These are phyloP conservation scores for Zoanthus sansibaricus DNA, from an alignment of 92 coral and sea anemone genomes.

Conservation along the genomic window DNA sequence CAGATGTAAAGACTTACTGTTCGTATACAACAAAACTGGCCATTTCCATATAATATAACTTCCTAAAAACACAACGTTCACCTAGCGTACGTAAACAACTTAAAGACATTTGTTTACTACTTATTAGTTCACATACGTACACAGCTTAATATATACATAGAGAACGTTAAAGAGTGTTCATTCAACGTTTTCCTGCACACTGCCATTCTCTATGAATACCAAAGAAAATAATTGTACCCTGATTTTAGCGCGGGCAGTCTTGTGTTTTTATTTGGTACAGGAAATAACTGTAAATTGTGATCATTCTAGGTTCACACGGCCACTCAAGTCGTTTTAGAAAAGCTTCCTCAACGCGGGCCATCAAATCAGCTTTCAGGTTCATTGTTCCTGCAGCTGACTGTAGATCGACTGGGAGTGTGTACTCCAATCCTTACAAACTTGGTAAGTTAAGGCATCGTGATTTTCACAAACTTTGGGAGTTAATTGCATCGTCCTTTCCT, in stretches of 20 bases:
- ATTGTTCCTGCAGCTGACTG: constrained; percentile 93
- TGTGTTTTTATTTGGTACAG: neutral
- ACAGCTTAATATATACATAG: no score
- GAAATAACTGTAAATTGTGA: neutral
- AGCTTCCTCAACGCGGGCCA: constrained; percentile 91
- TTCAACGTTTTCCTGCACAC: no score
- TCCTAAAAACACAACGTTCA: no score
- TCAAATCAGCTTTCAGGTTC: constrained; percentile 95
- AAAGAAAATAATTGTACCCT: neutral
- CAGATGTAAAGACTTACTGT: no score
- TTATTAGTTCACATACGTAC: neutral
- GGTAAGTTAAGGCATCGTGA: constrained; percentile 41
- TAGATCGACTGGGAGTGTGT: constrained; percentile 93
- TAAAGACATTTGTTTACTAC: neutral
- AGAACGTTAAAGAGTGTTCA: no score
- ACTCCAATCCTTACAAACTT: constrained; percentile 84
- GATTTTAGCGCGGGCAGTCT: neutral
- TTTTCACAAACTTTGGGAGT: no score
- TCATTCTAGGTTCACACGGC: constrained; percentile 88
- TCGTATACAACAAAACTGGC: no score
- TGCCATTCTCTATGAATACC: no score
- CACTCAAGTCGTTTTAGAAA: constrained; percentile 96
- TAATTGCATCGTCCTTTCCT: no score
- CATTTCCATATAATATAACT: no score
- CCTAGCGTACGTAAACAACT: no score